Evolutionary conservation across 2,797 vertebrate genomes (phyloP).

Genomic region (Lepus townsendii): DNA sequence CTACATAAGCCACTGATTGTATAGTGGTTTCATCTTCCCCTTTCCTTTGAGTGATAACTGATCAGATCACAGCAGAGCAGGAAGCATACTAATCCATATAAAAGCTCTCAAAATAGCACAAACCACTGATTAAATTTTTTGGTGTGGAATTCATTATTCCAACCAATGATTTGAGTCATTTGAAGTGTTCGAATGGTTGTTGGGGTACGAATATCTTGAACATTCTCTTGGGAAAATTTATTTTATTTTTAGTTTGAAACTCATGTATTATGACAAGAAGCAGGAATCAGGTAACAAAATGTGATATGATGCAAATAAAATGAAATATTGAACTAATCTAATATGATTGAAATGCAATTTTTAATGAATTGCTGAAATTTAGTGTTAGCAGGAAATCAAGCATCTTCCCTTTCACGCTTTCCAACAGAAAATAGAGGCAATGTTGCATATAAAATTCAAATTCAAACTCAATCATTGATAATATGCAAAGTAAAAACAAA

Average conservation of each 20-base stretch:
- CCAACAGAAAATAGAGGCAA: neutral
- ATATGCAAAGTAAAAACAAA: neutral
- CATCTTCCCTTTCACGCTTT: neutral
- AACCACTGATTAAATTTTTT: conserved; percentile 48
- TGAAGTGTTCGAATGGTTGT: conserved; percentile 4
- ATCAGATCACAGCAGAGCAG: conserved; percentile 36
- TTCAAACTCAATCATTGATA: conserved; percentile 6
- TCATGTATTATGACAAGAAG: conserved; percentile 29
- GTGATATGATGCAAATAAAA: neutral
- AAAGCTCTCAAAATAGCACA: conserved; percentile 63
- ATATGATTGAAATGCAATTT: neutral
- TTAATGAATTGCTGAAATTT: conserved; percentile 42
- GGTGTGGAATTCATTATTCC: conserved; percentile 63
- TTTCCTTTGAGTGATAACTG: conserved; percentile 59
- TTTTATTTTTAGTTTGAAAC: conserved; percentile 20
- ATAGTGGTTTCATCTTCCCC: conserved; percentile 15
- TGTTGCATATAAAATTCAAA: neutral
- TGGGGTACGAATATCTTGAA: conserved; percentile 13
- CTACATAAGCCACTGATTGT: conserved; percentile 25
- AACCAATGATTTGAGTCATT: conserved; percentile 64
- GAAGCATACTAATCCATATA: conserved; percentile 52
- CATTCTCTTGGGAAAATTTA: conserved; percentile 22
- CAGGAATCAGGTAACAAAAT: conserved; percentile 38
- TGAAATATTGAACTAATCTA: conserved; percentile 18
- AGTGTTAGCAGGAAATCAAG: conserved; percentile 34